Base-by-base conservation (phyloP, 2,888 invertebrate genomes). In the Drosophila suboccidentalis region DNA sequence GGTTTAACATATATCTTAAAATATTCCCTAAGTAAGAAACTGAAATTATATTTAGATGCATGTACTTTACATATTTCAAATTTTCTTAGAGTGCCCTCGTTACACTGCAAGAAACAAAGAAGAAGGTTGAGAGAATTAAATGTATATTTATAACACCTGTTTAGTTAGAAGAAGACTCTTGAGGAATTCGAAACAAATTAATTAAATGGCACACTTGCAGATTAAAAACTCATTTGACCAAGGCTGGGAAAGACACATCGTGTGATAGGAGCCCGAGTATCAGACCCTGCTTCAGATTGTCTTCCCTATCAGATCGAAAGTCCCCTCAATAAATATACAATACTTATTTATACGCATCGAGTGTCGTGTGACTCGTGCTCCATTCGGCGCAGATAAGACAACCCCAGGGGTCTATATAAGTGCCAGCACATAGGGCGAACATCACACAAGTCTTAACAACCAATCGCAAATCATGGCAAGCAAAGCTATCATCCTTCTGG, bases 381-480 rank as follows among this genome's bases (percentile, higher is more conserved):
- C 32, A 41, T 41, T 64, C 26, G 54, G 9, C 8, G 10, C 64
- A 65, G 89, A 83, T 83, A 83, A 87, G 71, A 49, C 50, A 19
- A 32, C 29, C 8, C 15, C 15, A 15, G 3, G 0, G 15, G 32
- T 19, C 39, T 87, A 82, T 89, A 85, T 66, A 85, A 77, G 54
- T 13, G 46, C 10, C 41, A 32, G 6, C 2, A 9, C 22, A 43
- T 36, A 32, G n/a, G 22, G 0, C 8, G 51, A 55, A 11, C 41
- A 29, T 22, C 22, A 51, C 22, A 60, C 55, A 71, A 51, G 51
- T 76, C 41, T 54, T 36, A 29, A 73, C n/a, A 74, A 59, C 57
- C 75, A 39, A 70, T 58, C 57, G 50, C 10, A 47, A 65, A 82
- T 50, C 66, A 90, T 88, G 90, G 71, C 80, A 64, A 90, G 69